Evolutionary conservation across 2,797 vertebrate species (phyloP).

Genomic region (Pterois miles): DNA sequence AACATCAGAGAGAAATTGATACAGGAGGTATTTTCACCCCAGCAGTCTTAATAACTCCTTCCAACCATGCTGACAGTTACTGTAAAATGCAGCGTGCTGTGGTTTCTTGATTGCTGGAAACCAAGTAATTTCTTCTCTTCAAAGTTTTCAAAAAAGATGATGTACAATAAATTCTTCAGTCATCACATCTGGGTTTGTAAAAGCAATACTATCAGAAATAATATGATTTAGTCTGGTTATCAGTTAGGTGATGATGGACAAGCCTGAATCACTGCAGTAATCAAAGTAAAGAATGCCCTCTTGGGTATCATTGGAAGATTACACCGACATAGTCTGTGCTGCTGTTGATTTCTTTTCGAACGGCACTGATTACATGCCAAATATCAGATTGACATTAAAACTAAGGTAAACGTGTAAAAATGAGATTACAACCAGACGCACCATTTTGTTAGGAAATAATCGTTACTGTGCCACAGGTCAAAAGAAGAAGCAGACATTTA

Average conservation of each 20-base stretch:
- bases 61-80: conserved; percentile 21
- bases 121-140: conserved; percentile 7
- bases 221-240: neutral
- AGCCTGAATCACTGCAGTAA: conserved; percentile 25
- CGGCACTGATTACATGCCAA: conserved; percentile 19
- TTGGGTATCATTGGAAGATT: conserved; percentile 49
- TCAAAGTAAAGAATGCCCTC: conserved; percentile 46
- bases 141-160: neutral
- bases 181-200: neutral
- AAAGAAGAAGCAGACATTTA: neutral
- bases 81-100: conserved; percentile 8
- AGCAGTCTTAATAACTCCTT: conserved; percentile 42
- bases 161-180: conserved; percentile 1
- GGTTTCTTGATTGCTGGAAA: conserved; percentile 23
- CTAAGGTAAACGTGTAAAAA: conserved; percentile 13
- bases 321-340: conserved; percentile 26
- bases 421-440: neutral
- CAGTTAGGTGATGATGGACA: conserved; percentile 4
- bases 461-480: neutral
- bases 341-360: conserved; percentile 27
- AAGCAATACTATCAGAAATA: neutral
- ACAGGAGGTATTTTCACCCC: conserved; percentile 14
- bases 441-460: neutral
- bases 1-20: conserved; percentile 20
- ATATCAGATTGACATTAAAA: conserved; percentile 16